These are phyloP conservation scores for Amphiprion clarkii DNA, from an alignment of 2,797 vertebrate species.

Conservation along the genomic window DNA sequence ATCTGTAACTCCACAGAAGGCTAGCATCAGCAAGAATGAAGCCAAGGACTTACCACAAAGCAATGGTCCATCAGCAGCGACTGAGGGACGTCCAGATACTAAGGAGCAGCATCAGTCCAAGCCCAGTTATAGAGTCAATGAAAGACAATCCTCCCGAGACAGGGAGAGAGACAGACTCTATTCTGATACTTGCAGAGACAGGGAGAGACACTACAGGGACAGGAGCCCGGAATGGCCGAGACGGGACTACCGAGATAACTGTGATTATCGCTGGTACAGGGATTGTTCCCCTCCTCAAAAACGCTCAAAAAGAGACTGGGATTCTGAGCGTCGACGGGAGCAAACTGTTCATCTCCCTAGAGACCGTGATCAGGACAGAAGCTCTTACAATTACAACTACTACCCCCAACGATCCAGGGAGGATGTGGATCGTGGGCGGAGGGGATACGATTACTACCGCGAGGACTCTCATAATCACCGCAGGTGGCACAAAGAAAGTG, in stretches of 20 bases:
- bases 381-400: conserved; percentile 67
- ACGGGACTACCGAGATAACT: conserved; percentile 61
- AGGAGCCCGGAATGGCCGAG: conserved; percentile 68
- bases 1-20: conserved; percentile 37
- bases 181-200: conserved; percentile 71
- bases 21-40: conserved; percentile 42
- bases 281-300: conserved; percentile 52
- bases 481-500: conserved; percentile 71
- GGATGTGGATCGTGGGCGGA: conserved; percentile 73
- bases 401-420: conserved; percentile 74
- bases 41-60: conserved; percentile 34
- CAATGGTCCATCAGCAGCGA: conserved; percentile 62
- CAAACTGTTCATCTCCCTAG: conserved; percentile 57
- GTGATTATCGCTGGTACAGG: conserved; percentile 57
- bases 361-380: conserved; percentile 69
- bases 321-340: conserved; percentile 72
- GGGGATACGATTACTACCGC: conserved; percentile 65
- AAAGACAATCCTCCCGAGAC: conserved; percentile 64
- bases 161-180: conserved; percentile 74
- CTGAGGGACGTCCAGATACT: conserved; percentile 70
- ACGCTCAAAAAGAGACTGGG: conserved; percentile 65
- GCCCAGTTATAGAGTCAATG: conserved; percentile 65
- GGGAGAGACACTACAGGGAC: conserved; percentile 73
- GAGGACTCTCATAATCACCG: conserved; percentile 73
- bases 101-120: conserved; percentile 70